A percentile compares a stretch with the other conserved stretches of the same genome.
Evolutionary conservation across 2,113 vertebrate species (phyloP).

Genomic region (Protobothrops flavoviridis): DNA sequence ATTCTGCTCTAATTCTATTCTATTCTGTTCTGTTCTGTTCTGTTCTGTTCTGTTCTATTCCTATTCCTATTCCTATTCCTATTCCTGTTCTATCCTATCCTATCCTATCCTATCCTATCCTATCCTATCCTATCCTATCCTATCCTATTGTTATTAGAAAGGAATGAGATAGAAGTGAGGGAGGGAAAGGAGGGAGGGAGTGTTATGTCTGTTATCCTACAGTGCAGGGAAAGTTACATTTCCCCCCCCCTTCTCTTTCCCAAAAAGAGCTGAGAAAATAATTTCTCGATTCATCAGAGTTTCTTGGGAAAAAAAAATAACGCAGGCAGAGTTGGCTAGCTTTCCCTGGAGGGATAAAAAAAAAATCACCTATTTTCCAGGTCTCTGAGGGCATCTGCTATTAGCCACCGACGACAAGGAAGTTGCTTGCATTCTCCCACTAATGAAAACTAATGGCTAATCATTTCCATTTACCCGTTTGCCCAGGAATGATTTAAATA

Average conservation of each 20-base stretch:
- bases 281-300: not conserved
- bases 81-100: no score
- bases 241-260: not conserved
- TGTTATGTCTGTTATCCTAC: no score
- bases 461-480: constrained; percentile 61
- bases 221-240: no score
- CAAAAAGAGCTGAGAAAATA: not conserved
- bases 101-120: no score
- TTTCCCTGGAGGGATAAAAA: not conserved
- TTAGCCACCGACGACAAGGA: not conserved
- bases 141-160: no score
- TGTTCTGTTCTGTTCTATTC: no score
- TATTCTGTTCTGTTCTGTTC: no score
- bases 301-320: not conserved
- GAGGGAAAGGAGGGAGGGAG: no score
- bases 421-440: constrained; percentile 34
- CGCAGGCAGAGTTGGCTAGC: not conserved
- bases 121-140: no score
- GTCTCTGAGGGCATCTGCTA: not conserved
- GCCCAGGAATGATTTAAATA: constrained; percentile 57
- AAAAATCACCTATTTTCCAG: not conserved
- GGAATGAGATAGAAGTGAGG: no score
- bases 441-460: constrained; percentile 57
- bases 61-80: no score
- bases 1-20: no score